Base-by-base conservation (phyloP, 2,888 invertebrate genomes). In the Rhynchonema sp. region DNA sequence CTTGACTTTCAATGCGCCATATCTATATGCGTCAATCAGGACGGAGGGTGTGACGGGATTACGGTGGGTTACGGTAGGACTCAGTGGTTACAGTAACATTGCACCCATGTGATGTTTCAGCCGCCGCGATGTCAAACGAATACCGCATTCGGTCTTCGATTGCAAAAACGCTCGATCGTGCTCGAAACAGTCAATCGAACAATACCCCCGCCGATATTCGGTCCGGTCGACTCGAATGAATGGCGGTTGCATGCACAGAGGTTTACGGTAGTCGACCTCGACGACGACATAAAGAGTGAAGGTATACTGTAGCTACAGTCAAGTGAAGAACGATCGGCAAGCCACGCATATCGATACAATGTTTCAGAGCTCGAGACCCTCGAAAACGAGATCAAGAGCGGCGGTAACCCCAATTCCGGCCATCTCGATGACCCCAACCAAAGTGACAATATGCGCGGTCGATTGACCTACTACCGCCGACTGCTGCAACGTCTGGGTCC, bases 1-100 rank as follows among this genome's bases (percentile, higher is more conserved):
- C 62, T 69, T 46, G 67, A 65, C 23, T 68, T 69, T 57, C 63
- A 65, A 61, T 71, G 71, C 53, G 59, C 65, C 22, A 68, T 71
- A 20, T 63, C 62, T 1, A 63, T 69, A 30, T 71, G 70, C 59
- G 62, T 68, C 25, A 57, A 62, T 23, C 64, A 63, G 28, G 65
- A 67, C 56, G 64, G 64, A 2, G 63, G 64, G 20, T 71, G 71
- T 60, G 61, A 65, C 9, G 63, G 62, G 1, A 54, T 66, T 49
- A 58, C 60, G 28, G 62, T 62, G 23, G 20, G 38, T 55, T 17
- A 55, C 55, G 2, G 2, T 25, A 3, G 52, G 6, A 17, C n/a
- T 52, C 17, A 17, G 25, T 52, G 6, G 17, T 38, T 17, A 38
- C 17, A 17, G 6, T 13, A 38, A 38, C 38, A 13, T 17, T 38